phyloP scores from a whole-genome alignment of 2,888 invertebrate species.

The Apotomis betuletana region DNA sequence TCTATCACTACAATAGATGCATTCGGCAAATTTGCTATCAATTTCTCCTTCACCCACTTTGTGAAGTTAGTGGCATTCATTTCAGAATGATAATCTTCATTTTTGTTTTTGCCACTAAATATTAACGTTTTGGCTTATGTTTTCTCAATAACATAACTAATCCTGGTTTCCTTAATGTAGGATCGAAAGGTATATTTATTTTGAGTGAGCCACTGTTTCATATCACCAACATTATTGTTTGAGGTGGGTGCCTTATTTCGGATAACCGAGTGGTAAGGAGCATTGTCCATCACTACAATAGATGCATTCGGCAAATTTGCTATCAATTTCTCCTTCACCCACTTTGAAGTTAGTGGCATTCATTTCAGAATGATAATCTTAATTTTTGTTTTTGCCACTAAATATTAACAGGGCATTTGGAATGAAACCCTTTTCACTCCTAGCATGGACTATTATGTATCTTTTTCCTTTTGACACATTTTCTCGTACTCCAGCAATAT shows the following conservation, averaged over 20 bases:
- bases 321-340: neutral
- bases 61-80: conserved; percentile 2
- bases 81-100: conserved; percentile 5
- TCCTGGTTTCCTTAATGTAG: too few species aligned
- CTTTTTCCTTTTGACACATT: neutral
- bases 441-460: neutral
- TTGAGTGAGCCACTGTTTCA: neutral
- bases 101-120: conserved; percentile 4
- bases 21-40: neutral
- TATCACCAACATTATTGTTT: too few species aligned
- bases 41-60: neutral
- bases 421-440: conserved; percentile 1
- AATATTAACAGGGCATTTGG: neutral
- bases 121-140: neutral
- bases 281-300: neutral
- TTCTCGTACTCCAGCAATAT: neutral
- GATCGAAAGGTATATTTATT: too few species aligned
- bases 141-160: too few species aligned
- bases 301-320: neutral
- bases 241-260: too few species aligned
- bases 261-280: neutral
- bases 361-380: conserved; percentile 6
- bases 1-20: too few species aligned
- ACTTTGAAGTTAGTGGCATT: conserved; percentile 4
- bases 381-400: conserved; percentile 1